Evolutionary conservation across 2,797 vertebrate species (phyloP).

Genomic region (Enteromius thamalakanensis): DNA sequence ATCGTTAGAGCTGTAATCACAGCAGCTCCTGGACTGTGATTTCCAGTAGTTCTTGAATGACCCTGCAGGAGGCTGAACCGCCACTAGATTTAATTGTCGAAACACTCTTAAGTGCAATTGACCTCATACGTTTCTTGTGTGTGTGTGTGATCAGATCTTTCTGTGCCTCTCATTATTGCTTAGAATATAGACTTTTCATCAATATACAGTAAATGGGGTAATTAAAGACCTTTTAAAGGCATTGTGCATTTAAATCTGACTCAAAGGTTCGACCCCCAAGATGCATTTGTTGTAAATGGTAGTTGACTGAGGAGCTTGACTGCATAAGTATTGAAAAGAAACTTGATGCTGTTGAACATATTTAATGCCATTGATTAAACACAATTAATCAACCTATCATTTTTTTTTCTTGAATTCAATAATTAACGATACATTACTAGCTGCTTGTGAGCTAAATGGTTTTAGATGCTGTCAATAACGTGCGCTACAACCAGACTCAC

Average conservation of each 20-base stretch:
- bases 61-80: constrained; percentile 1
- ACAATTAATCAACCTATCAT: not conserved
- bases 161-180: constrained; percentile 12
- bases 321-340: not conserved
- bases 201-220: constrained; percentile 4
- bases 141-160: not conserved
- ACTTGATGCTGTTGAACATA: not conserved
- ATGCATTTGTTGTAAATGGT: not conserved
- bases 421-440: not conserved
- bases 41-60: constrained; percentile 19
- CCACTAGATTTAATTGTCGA: constrained; percentile 2
- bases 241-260: constrained; percentile 1
- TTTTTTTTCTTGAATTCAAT: not conserved
- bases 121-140: not conserved
- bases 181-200: constrained; percentile 32
- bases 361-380: not conserved
- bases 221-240: constrained; percentile 39
- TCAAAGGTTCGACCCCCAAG: not conserved
- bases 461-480: not conserved
- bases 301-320: not conserved
- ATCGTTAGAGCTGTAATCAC: not conserved
- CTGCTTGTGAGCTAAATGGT: not conserved
- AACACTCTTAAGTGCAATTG: constrained; percentile 3
- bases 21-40: not conserved
- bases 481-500: not conserved